phyloP scores from a whole-genome alignment of 2,113 vertebrate species.

The Hypanus sabinus region DNA sequence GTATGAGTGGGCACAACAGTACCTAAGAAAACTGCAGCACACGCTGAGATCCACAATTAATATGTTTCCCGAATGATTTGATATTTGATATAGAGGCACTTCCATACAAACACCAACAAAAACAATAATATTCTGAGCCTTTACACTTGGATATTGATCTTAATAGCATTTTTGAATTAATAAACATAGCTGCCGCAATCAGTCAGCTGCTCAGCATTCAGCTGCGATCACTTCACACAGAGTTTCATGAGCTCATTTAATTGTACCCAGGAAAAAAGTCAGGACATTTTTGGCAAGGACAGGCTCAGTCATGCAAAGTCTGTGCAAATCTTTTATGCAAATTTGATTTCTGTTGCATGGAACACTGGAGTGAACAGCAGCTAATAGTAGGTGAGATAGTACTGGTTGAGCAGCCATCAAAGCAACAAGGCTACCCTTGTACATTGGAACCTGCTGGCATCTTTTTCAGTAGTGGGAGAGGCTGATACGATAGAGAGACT shows the following conservation, averaged over 20 bases:
- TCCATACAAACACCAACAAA: background rate
- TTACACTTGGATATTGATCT: background rate
- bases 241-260: conserved; percentile 16
- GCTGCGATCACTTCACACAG: background rate
- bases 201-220: background rate
- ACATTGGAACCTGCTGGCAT: background rate
- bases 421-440: background rate
- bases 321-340: background rate
- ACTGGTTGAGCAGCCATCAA: background rate
- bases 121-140: background rate
- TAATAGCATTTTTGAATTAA: background rate
- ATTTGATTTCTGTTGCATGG: background rate
- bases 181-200: background rate
- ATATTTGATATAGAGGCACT: background rate
- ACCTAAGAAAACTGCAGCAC: background rate
- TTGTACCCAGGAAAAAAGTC: background rate
- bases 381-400: background rate
- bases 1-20: background rate
- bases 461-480: no score
- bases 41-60: background rate
- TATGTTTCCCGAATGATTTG: background rate
- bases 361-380: background rate
- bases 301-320: background rate
- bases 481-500: no score
- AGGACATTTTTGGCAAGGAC: background rate